A percentile compares a stretch with the other conserved stretches of the same genome.
Conservation (phyloP, 2,797 vertebrate genomes). For the Pangasius larnaudii region DNA sequence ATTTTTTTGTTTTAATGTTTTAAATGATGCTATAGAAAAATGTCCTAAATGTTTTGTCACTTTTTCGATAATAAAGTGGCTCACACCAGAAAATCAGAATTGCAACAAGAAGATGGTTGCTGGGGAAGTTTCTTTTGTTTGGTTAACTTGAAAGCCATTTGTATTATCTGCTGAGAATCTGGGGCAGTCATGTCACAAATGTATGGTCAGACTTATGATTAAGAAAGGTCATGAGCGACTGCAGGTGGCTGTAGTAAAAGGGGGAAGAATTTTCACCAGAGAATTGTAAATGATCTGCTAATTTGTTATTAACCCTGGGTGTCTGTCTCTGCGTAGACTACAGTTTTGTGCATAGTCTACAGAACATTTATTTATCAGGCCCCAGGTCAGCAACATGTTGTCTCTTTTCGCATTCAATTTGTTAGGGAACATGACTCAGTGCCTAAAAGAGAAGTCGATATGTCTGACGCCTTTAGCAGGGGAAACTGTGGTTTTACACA, state of each 20-base stretch:
- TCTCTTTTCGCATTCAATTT: not conserved
- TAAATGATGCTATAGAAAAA: not conserved
- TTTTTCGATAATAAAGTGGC: not conserved
- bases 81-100: not conserved
- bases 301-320: not conserved
- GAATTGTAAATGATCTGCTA: not conserved
- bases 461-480: conserved; percentile 12
- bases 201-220: not conserved
- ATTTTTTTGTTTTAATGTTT: not conserved
- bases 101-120: not conserved
- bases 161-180: not conserved
- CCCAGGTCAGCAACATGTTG: not conserved
- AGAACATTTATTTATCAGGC: not conserved
- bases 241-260: not conserved
- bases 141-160: not conserved
- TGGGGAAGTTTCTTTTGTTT: not conserved
- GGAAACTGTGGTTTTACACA: conserved; percentile 55
- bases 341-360: not conserved
- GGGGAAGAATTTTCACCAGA: not conserved
- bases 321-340: not conserved
- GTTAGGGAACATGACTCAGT: not conserved
- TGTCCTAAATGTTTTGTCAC: not conserved
- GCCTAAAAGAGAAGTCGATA: conserved; percentile 14
- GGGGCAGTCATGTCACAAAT: not conserved
- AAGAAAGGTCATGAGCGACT: not conserved